Conservation (phyloP, 1,140 invertebrate species). For the Schlechtendalia chinensis region DNA sequence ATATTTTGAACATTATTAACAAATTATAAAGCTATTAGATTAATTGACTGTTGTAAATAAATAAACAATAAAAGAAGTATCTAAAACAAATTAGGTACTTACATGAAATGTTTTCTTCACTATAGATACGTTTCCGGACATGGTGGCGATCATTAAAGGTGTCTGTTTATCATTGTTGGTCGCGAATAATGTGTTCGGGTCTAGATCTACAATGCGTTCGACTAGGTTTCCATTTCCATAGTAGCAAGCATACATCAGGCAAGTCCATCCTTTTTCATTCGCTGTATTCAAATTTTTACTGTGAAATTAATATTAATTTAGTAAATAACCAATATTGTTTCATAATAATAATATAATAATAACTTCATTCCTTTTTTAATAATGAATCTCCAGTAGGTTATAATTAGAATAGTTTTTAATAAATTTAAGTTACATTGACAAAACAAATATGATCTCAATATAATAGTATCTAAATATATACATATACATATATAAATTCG, state of each 20-base stretch:
- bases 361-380: background rate
- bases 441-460: too few relatives aligned
- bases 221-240: constrained; percentile 36
- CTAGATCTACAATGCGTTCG: constrained; percentile 23
- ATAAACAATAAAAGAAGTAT: background rate
- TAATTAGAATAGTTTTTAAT: too few relatives aligned
- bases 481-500: too few relatives aligned
- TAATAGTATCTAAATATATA: too few relatives aligned
- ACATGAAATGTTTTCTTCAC: constrained; percentile 42
- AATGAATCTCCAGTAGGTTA: background rate
- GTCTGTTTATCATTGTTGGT: constrained; percentile 32
- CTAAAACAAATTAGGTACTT: background rate
- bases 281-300: constrained; percentile 19
- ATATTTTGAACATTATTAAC: background rate
- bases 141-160: constrained; percentile 31
- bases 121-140: constrained; percentile 41
- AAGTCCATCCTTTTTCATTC: constrained; percentile 46
- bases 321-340: background rate
- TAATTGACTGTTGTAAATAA: background rate
- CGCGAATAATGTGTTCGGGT: constrained; percentile 15
- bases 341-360: background rate
- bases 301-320: background rate
- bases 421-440: too few relatives aligned
- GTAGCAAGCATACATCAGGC: constrained; percentile 43
- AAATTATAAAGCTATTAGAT: background rate